Evolutionary conservation across 64 coral and sea anemone species (phyloP), one percentile per base, ranked within the genome.

Genomic region (Platygyra sinensis): DNA sequence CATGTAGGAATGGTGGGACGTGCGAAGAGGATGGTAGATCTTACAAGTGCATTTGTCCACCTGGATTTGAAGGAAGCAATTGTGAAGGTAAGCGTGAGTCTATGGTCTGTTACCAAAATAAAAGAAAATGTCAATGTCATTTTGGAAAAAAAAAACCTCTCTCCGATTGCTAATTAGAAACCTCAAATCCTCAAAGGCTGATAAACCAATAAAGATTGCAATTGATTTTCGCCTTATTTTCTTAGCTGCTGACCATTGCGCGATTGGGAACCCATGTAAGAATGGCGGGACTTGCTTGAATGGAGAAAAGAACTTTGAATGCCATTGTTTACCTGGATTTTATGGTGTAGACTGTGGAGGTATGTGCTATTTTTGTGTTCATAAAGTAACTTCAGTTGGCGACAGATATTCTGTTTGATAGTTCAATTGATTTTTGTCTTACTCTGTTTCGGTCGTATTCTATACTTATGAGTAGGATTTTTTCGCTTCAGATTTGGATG

Each of bases 201-300:
- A 57, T 13, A 14, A 14, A 57, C 54, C 1, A 7, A 24, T 62
- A 20, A 20, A 63, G 19, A 0, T 33, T 12, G 27, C 64, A 25
- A 67, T 24, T 9, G 5, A 5, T 10, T 69, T 69, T 8, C 9
- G 8, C 10, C 7, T 30, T 52, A 51, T 86, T 24, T n/a, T 82
- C 24, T 4, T 71, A 96, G 95, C 87, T 60, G 75, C 86, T n/a
- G 95, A 96, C 73, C 80, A 96, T 79, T 96, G 95, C 28, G 89
- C 91, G 17, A 10, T 36, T 78, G 30, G 10, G 0, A 96, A 96
- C 63, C 95, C 72, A 28, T 96, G 95, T 27, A 93, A 83, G 42
- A 94, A 96, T 62, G 95, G 95, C 61, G 95, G 95, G 2, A 88
- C 83, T 7, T 96, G 95, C 60, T 61, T 79, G 16, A 94, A 96